Evolutionary conservation across 1,140 invertebrate species (phyloP).

Genomic region (Hesperophylax magnus): DNA sequence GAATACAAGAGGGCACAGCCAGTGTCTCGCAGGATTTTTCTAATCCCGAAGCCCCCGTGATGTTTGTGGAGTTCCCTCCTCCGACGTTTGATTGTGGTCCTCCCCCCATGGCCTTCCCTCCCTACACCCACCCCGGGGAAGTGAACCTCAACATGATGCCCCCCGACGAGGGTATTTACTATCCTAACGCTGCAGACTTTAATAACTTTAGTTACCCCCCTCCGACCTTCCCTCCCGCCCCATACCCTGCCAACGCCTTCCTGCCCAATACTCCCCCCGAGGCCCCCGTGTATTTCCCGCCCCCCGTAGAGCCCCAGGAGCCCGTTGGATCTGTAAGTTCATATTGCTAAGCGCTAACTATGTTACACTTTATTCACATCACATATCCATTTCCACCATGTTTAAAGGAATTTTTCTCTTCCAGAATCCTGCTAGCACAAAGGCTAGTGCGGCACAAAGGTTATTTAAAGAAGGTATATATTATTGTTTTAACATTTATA

Average conservation of each 20-base stretch:
- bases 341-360: too few species aligned
- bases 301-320: not conserved
- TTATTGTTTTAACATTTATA: too few species aligned
- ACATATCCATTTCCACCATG: too few species aligned
- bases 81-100: not conserved
- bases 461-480: too few species aligned
- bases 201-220: not conserved
- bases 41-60: not conserved
- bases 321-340: too few species aligned
- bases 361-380: too few species aligned
- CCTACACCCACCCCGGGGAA: not conserved
- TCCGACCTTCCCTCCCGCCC: not conserved
- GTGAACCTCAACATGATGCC: not conserved
- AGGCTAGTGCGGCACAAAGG: too few species aligned
- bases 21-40: not conserved
- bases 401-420: too few species aligned
- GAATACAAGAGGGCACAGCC: not conserved
- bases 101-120: not conserved
- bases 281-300: not conserved
- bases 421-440: too few species aligned
- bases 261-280: not conserved
- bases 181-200: not conserved
- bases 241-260: not conserved
- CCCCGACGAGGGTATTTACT: not conserved
- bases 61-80: constrained; percentile 19